phyloP scores from a whole-genome alignment of 2,797 vertebrate species.

The Oreonectes daqikongensis region DNA sequence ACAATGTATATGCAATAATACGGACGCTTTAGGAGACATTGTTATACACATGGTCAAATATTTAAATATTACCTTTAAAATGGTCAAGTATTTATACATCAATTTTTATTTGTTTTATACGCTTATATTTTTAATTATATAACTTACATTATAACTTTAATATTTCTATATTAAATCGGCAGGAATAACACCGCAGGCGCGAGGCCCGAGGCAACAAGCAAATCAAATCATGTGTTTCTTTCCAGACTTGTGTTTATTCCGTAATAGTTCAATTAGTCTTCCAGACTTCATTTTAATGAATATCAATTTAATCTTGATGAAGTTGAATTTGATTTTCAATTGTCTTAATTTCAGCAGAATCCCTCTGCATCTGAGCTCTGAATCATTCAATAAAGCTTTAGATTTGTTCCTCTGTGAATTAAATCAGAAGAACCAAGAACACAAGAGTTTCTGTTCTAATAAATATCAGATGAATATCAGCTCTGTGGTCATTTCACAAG shows the following conservation, averaged over 20 bases:
- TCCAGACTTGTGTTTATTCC: conserved; percentile 23
- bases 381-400: not conserved
- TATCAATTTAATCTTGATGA: conserved; percentile 35
- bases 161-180: not conserved
- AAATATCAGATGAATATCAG: not conserved
- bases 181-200: not conserved
- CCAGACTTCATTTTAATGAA: conserved; percentile 29
- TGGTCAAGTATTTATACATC: too few species aligned
- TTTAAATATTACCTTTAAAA: too few species aligned
- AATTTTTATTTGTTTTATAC: too few species aligned
- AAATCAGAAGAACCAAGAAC: not conserved
- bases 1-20: too few species aligned
- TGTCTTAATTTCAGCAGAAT: conserved; percentile 8
- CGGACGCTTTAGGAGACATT: not conserved
- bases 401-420: conserved; percentile 4
- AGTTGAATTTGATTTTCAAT: conserved; percentile 9
- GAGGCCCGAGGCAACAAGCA: not conserved
- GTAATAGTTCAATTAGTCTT: conserved; percentile 32
- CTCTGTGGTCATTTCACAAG: not conserved
- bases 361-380: conserved; percentile 1
- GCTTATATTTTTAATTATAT: too few species aligned
- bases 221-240: conserved; percentile 8
- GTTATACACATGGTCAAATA: too few species aligned
- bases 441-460: not conserved
- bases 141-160: not conserved